These are phyloP conservation scores for Epinotia bilunana DNA, from an alignment of 2,888 invertebrate genomes.

Conservation along the genomic window DNA sequence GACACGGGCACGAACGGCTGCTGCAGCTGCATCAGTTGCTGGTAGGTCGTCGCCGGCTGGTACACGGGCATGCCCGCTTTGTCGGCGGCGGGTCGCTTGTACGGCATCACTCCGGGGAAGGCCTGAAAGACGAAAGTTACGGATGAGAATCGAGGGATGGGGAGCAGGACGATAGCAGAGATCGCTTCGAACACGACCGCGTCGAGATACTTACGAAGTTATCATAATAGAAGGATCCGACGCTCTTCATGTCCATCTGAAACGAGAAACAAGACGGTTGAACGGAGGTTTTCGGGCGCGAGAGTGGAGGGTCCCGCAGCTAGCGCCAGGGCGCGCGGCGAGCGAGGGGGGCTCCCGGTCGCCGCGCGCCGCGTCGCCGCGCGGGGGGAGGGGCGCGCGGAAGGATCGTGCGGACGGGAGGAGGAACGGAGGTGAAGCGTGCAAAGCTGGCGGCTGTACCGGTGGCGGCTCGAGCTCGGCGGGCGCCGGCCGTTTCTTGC, in stretches of 20 bases:
- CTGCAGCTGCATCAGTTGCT: conserved; percentile 97
- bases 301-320: conserved; percentile 52
- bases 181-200: not conserved
- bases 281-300: conserved; percentile 63
- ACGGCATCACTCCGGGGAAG: conserved; percentile 97
- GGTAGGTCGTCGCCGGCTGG: conserved; percentile 96
- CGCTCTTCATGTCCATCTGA: conserved; percentile 98
- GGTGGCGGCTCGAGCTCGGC: conserved; percentile 89
- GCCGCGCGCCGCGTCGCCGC: conserved; percentile 61
- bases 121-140: conserved; percentile 84
- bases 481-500: conserved; percentile 96
- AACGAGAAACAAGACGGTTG: conserved; percentile 84
- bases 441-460: conserved; percentile 92
- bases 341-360: conserved; percentile 57
- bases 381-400: conserved; percentile 61
- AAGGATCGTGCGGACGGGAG: conserved; percentile 64
- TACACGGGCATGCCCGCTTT: conserved; percentile 98
- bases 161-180: not conserved
- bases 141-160: conserved; percentile 30
- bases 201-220: conserved; percentile 93
- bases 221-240: conserved; percentile 98
- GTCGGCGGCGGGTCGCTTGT: conserved; percentile 97
- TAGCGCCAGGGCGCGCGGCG: conserved; percentile 55
- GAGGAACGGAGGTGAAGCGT: conserved; percentile 81
- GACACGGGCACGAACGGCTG: conserved; percentile 99